A percentile compares a stretch with the other conserved stretches of the same genome.
These are phyloP conservation scores for Myotis myotis DNA, from an alignment of 2,797 vertebrate genomes.

Conservation along the genomic window DNA sequence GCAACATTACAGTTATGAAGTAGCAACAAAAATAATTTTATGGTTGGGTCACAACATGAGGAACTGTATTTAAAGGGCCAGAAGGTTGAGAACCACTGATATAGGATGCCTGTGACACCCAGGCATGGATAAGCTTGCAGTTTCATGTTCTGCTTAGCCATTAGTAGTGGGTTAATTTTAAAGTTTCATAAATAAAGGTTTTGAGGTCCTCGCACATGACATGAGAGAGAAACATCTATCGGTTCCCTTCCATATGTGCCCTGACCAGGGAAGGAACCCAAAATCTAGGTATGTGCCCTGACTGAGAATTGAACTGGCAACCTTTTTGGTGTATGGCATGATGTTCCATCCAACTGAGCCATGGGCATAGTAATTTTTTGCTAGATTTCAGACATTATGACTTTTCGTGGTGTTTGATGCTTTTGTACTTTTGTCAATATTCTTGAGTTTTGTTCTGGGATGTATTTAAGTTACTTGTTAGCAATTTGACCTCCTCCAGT, in stretches of 20 bases:
- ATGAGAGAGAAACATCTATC: neutral
- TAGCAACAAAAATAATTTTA: too few relatives aligned
- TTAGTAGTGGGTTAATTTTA: too few relatives aligned
- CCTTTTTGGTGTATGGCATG: neutral
- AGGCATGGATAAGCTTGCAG: too few relatives aligned
- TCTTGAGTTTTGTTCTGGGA: constrained; percentile 24
- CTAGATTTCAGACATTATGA: neutral
- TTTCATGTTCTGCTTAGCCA: too few relatives aligned
- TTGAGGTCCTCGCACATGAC: too few relatives aligned
- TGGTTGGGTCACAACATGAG: too few relatives aligned
- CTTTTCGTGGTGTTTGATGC: neutral
- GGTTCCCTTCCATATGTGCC: neutral
- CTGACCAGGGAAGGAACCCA: neutral
- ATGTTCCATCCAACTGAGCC: neutral
- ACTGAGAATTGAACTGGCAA: neutral
- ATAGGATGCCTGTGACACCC: too few relatives aligned
- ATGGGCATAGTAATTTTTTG: neutral
- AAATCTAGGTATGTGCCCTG: neutral
- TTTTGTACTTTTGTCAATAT: neutral
- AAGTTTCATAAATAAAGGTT: too few relatives aligned
- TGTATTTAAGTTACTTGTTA: constrained; percentile 36
- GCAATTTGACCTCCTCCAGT: neutral
- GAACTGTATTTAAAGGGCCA: too few relatives aligned
- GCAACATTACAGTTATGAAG: too few relatives aligned
- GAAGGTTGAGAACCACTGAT: too few relatives aligned